Base-by-base conservation (phyloP, 2,888 invertebrate species). In the Tiliacea aurago region DNA sequence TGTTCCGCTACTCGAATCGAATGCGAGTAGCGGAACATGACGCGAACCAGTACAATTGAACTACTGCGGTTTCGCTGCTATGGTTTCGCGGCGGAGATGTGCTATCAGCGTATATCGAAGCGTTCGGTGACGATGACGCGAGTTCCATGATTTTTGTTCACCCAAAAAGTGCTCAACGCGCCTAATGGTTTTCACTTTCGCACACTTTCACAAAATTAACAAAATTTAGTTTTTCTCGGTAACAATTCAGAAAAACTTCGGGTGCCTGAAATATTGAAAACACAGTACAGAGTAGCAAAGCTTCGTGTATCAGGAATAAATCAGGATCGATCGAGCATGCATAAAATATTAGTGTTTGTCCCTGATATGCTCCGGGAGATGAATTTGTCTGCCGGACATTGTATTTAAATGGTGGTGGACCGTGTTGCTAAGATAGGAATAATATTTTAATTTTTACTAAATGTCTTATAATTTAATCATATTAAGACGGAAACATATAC, bases 291-390 rank as follows among this genome's bases (percentile, higher is more conserved):
- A 62, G 62, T 70, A 18, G 45, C 58, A 70, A 74, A 74, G 23
- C 47, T 81, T 79, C 33, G 51, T 77, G 77, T 82, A 84, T 82
- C 79, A 78, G 68, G 20, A 64, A 49, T 77, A 76, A 81, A 84
- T 82, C 79, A 78, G 68, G 20, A 64, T 71, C 70, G 80, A 61
- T 69, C 43, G 63, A 59, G 87, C 84, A 91, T 91, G 85, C 87
- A 91, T 91, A 89, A 91, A 87, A 76, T 80, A 91, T 81, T 59
- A 71, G 66, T 63, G 71, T 83, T 86, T 89, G 88, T 86, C 90
- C 88, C 87, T 89, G 89, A 85, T 85, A 77, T 74, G 70, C 4
- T 41, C 76, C 82, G 80, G 76, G 85, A 86, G 76, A 80, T 78
- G 67, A 72, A 82, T 85, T 72, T 66, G 81, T 83, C 82, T 83